phyloP scores from a whole-genome alignment of 2,888 invertebrate species.

The Trissolcus japonicus region DNA sequence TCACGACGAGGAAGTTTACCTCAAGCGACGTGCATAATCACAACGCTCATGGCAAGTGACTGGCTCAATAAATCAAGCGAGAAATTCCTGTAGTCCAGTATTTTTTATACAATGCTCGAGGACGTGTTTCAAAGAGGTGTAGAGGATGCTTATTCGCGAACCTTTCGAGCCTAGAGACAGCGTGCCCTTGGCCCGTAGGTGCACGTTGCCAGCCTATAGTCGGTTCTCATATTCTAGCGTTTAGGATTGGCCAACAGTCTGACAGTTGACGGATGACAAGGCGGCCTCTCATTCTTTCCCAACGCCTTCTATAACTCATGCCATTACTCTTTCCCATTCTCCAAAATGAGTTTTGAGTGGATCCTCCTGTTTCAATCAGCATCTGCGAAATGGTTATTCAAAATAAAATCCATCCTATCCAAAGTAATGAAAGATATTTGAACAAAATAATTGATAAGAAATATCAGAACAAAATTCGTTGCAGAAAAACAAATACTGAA shows the following conservation, averaged over 20 bases:
- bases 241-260: conserved; percentile 74
- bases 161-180: conserved; percentile 58
- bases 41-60: conserved; percentile 54
- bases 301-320: conserved; percentile 68
- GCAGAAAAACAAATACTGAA: no score
- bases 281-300: conserved; percentile 70
- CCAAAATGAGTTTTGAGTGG: conserved; percentile 31
- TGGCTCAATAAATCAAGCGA: conserved; percentile 61
- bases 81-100: conserved; percentile 51
- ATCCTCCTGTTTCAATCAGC: background rate
- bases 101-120: conserved; percentile 51
- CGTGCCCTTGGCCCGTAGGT: conserved; percentile 71
- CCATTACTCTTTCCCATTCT: conserved; percentile 65
- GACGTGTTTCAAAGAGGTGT: conserved; percentile 48
- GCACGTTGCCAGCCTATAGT: conserved; percentile 60
- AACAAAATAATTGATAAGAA: no score
- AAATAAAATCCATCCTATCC: background rate
- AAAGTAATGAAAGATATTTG: no score
- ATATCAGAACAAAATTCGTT: no score
- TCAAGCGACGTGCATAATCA: conserved; percentile 42
- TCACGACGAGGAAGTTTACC: conserved; percentile 40
- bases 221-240: conserved; percentile 63
- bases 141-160: conserved; percentile 47
- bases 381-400: conserved; percentile 1
- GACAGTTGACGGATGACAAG: conserved; percentile 76